phyloP scores from a whole-genome alignment of 2,888 invertebrate genomes.

The Eupithecia centaureata region DNA sequence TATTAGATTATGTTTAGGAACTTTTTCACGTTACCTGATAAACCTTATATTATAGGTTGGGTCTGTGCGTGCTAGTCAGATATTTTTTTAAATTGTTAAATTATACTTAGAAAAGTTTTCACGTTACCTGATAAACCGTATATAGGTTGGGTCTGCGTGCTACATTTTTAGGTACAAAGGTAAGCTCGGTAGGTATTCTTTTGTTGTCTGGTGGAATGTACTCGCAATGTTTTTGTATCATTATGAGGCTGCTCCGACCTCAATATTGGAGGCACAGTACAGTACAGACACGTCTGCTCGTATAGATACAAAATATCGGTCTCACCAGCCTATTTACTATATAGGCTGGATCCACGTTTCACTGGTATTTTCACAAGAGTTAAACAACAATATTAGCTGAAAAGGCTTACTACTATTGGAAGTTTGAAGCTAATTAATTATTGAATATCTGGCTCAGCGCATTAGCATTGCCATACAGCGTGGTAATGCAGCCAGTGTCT shows the following conservation, averaged over 20 bases:
- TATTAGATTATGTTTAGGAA: too few species aligned
- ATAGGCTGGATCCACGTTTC: neutral
- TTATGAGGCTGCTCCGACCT: neutral
- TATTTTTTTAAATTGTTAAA: too few species aligned
- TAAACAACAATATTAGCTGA: neutral
- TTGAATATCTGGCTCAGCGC: too few species aligned
- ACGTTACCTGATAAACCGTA: neutral
- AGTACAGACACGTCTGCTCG: neutral
- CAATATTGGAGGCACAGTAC: neutral
- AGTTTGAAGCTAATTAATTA: too few species aligned
- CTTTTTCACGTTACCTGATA: too few species aligned
- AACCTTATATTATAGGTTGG: too few species aligned
- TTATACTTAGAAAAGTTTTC: too few species aligned
- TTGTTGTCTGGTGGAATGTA: neutral
- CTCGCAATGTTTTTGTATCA: constrained; percentile 9
- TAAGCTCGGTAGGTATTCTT: neutral
- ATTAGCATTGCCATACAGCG: too few species aligned
- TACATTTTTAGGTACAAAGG: neutral
- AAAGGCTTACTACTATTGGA: neutral
- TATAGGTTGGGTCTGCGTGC: neutral
- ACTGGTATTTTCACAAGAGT: neutral
- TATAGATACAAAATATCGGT: neutral
- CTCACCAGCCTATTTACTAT: neutral
- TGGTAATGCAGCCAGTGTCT: too few species aligned
- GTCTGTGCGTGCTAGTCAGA: too few species aligned